Conservation (phyloP, 2,113 vertebrate species). For the Phyllostomus hastatus region DNA sequence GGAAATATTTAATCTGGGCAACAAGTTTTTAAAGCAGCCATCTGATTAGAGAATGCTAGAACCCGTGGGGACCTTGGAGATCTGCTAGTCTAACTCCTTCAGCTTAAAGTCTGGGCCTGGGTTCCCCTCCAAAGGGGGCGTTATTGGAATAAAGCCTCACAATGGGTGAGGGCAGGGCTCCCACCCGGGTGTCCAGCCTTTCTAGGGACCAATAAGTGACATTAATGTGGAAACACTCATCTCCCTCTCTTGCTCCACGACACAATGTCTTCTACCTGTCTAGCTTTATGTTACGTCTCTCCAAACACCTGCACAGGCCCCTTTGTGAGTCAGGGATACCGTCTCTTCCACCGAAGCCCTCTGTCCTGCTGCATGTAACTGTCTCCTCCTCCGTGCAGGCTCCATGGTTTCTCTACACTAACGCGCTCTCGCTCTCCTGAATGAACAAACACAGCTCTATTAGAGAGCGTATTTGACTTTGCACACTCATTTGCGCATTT, state of each 20-base stretch:
- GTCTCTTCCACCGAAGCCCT: neutral
- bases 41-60: neutral
- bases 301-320: neutral
- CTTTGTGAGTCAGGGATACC: neutral
- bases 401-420: neutral
- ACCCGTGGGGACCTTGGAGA: neutral
- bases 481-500: neutral
- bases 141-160: neutral
- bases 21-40: neutral
- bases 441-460: neutral
- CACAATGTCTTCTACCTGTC: neutral
- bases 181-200: neutral
- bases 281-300: neutral
- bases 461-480: neutral
- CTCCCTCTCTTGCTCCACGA: neutral
- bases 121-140: fast-evolving
- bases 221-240: neutral
- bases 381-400: neutral
- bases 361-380: neutral
- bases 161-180: neutral
- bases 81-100: neutral
- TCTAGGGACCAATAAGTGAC: neutral
- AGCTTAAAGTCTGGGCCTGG: neutral
- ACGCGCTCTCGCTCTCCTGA: neutral
- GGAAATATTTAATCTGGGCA: neutral